A percentile compares a stretch with the other conserved stretches of the same genome.
These are phyloP conservation scores for Opisthograptis luteolata DNA, from an alignment of 2,888 invertebrate genomes.

Conservation along the genomic window DNA sequence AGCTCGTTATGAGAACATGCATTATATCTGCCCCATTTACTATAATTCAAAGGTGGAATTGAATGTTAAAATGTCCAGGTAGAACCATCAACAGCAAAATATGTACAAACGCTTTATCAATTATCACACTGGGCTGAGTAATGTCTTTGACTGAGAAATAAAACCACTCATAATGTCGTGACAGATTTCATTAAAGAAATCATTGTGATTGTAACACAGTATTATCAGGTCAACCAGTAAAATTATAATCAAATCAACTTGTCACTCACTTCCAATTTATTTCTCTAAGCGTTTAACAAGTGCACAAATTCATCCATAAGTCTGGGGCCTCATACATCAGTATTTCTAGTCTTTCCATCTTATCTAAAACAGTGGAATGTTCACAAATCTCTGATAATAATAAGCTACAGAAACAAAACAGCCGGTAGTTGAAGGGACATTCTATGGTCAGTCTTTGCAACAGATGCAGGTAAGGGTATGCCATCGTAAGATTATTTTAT, in stretches of 20 bases:
- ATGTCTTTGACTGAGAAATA: too few relatives aligned
- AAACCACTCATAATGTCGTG: too few relatives aligned
- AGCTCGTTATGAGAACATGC: not conserved
- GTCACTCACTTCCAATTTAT: too few relatives aligned
- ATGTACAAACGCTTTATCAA: conserved; percentile 8
- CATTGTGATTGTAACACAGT: too few relatives aligned
- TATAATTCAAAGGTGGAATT: not conserved
- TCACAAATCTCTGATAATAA: conserved; percentile 54
- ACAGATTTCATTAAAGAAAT: too few relatives aligned
- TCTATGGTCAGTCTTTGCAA: conserved; percentile 48
- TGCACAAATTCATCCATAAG: conserved; percentile 13
- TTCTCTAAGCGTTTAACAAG: not conserved
- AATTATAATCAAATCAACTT: too few relatives aligned
- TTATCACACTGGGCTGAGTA: conserved; percentile 34
- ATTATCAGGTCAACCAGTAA: not conserved
- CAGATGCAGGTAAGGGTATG: not conserved
- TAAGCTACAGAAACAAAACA: conserved; percentile 29
- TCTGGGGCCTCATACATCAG: conserved; percentile 29
- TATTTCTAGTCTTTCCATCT: conserved; percentile 33
- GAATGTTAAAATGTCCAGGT: not conserved
- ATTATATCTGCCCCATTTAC: not conserved
- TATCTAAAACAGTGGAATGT: conserved; percentile 54
- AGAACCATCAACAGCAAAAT: not conserved
- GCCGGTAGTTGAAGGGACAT: conserved; percentile 31
- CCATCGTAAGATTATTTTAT: not conserved